Evolutionary conservation across 2,113 vertebrate genomes (phyloP).

Genomic region (Leptobrachium ailaonicum): DNA sequence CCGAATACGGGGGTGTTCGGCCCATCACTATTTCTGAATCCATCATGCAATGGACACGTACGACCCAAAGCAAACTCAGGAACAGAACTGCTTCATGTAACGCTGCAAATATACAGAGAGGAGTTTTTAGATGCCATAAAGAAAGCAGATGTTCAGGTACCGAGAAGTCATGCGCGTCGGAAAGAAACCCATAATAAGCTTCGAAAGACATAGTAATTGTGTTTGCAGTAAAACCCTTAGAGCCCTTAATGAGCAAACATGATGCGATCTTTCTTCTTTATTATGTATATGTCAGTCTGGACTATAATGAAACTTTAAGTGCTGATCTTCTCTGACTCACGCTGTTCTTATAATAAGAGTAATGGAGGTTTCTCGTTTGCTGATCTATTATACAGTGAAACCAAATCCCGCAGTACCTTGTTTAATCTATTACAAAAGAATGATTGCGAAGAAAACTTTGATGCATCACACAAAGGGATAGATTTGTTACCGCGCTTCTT

Average conservation of each 20-base stretch:
- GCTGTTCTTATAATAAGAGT: conserved; percentile 33
- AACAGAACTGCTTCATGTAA: background rate
- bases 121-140: conserved; percentile 32
- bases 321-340: conserved; percentile 28
- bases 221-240: conserved; percentile 45
- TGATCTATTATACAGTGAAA: conserved; percentile 23
- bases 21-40: no score
- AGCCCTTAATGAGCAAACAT: conserved; percentile 41
- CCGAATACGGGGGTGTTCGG: no score
- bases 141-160: conserved; percentile 43
- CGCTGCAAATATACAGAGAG: conserved; percentile 14
- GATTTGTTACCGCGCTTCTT: background rate
- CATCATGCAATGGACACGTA: no score
- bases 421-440: background rate
- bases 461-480: background rate
- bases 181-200: conserved; percentile 40
- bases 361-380: conserved; percentile 23
- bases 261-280: conserved; percentile 46
- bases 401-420: background rate
- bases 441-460: background rate
- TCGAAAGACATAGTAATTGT: conserved; percentile 40
- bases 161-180: conserved; percentile 37
- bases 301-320: conserved; percentile 38
- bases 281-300: conserved; percentile 38
- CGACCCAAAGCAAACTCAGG: no score